phyloP scores from a whole-genome alignment of 1,140 invertebrate genomes.

The Lasioglossum baleicum region DNA sequence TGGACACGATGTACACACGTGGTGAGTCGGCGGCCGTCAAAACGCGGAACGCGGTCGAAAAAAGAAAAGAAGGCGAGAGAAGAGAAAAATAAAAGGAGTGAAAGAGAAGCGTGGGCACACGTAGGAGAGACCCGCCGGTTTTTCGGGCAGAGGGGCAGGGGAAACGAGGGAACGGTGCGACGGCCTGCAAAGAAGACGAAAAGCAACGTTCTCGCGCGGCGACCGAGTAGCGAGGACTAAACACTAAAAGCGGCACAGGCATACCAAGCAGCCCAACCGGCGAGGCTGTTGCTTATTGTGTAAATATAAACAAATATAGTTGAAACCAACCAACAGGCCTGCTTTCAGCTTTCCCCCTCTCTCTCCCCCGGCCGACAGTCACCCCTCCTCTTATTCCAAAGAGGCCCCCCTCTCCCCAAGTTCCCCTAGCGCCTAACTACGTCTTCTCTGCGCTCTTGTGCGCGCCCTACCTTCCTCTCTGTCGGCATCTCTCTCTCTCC shows the following conservation, averaged over 20 bases:
- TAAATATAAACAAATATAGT: conserved; percentile 81
- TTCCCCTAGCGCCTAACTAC: conserved; percentile 7
- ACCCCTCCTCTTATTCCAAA: conserved; percentile 1
- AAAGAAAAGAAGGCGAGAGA: too few relatives aligned
- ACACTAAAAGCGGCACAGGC: conserved; percentile 75
- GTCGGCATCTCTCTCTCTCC: not conserved
- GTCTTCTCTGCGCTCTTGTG: conserved; percentile 41
- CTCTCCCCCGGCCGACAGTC: not conserved
- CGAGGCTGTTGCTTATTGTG: conserved; percentile 80
- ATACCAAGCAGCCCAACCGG: conserved; percentile 67
- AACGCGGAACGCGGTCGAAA: too few relatives aligned
- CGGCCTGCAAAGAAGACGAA: conserved; percentile 23
- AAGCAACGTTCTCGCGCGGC: conserved; percentile 65
- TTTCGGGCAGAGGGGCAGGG: not conserved
- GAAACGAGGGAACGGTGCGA: not conserved
- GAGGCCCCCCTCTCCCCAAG: not conserved
- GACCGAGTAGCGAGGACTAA: conserved; percentile 76
- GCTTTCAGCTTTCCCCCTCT: conserved; percentile 71
- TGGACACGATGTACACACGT: too few relatives aligned
- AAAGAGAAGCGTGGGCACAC: too few relatives aligned
- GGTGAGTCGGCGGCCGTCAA: too few relatives aligned
- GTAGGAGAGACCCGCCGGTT: too few relatives aligned
- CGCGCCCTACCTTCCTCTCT: conserved; percentile 49
- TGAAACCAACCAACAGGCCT: conserved; percentile 80
- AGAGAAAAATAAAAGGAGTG: too few relatives aligned